Base-by-base conservation (phyloP, 2,888 invertebrate species). In the Drosophila histrio region DNA sequence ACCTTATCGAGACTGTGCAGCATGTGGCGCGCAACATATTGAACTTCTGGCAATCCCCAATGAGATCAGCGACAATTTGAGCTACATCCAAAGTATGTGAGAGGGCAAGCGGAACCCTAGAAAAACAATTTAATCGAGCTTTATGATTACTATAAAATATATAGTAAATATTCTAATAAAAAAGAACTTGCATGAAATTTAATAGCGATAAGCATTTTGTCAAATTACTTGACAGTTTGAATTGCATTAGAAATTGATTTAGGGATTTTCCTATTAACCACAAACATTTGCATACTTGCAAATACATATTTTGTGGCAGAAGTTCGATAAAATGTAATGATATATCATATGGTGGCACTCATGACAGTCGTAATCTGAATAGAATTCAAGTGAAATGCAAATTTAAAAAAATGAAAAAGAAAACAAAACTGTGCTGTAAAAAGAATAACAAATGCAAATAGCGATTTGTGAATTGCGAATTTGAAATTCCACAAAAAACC, bases 271-370 rank as follows among this genome's bases (percentile, higher is more conserved):
- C 13, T 13, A 17, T 22, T 26, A 19, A 19, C n/a, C n/a, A 9
- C 17, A 11, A 15, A 8, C 24, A 73, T 68, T 86, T 66, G 65
- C 58, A 59, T 67, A 61, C 15, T 30, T 22, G 41, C 32, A 9
- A 32, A 32, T 9, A 11, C 46, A 28, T 34, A 34, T 58, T 62
- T 38, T 13, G n/a, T n/a, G 28, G 26, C 82, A 77, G 15, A 70
- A 58, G 53, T 82, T 82, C 86, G 21, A 4, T 24, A 9, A 71
- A 82, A 87, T 87, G 82, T 72, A 82, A 82, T 70, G 43, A 53
- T 66, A 81, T 41, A 26, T 21, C 26, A 26, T 21, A 46, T 56
- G 30, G 36, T 56, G 30, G 36, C 19, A 11, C 9, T 39, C 15
- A 19, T 13, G 38, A 54, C n/a, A 34, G 19, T 24, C 22, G 24